phyloP scores from a whole-genome alignment of 1,140 invertebrate genomes.

The Formica selysi region DNA sequence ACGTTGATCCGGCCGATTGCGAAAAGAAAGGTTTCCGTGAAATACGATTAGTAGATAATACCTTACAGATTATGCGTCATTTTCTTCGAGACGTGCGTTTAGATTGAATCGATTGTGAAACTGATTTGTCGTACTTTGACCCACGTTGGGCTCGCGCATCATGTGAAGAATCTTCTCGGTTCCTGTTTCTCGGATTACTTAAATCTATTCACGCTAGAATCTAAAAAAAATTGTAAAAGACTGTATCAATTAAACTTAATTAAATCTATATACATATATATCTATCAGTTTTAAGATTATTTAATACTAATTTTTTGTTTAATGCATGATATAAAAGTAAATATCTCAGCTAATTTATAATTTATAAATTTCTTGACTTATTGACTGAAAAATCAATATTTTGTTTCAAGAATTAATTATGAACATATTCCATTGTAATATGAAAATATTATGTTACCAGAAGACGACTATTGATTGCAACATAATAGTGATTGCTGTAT shows the following conservation, averaged over 20 bases:
- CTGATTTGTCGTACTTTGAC: not conserved
- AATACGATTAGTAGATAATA: conserved; percentile 56
- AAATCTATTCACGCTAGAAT: not conserved
- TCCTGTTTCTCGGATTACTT: not conserved
- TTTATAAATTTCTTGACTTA: not conserved
- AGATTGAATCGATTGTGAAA: conserved; percentile 36
- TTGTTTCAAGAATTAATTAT: not conserved
- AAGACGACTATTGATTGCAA: not conserved
- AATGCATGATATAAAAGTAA: not conserved
- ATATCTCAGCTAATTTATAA: not conserved
- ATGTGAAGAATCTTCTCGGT: not conserved
- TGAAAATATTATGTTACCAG: not conserved
- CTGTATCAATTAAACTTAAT: not conserved
- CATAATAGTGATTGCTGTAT: conserved; percentile 4
- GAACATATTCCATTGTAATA: not conserved
- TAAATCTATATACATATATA: not conserved
- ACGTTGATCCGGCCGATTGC: not conserved
- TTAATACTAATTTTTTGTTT: not conserved
- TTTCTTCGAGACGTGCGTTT: conserved; percentile 16
- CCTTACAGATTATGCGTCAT: conserved; percentile 45
- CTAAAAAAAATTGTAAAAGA: not conserved
- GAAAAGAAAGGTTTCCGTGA: conserved; percentile 25
- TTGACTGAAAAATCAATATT: not conserved
- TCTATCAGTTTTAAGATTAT: not conserved
- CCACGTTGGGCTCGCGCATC: not conserved